Conservation (phyloP, 1,140 invertebrate genomes). For the Cherax quadricarinatus region DNA sequence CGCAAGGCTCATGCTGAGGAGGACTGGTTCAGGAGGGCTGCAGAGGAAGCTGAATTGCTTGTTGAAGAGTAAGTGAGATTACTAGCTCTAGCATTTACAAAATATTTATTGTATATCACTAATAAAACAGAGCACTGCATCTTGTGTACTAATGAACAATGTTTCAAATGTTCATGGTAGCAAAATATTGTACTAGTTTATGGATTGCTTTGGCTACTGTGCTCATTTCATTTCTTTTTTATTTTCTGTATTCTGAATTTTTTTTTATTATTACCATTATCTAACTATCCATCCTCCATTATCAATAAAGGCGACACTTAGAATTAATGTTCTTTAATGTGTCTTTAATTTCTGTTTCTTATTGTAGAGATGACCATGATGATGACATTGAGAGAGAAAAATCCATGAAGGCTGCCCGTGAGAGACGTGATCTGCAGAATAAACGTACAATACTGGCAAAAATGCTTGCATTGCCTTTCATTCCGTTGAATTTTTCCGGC, state of each 20-base stretch:
- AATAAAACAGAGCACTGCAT: neutral
- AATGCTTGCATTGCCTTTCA: conserved; percentile 40
- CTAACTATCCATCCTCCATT: too few relatives aligned
- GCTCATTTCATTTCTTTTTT: too few relatives aligned
- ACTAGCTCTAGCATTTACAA: conserved; percentile 70
- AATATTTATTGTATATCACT: conserved; percentile 76
- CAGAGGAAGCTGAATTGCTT: conserved; percentile 91
- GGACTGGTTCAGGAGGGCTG: conserved; percentile 90
- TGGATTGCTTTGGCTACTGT: too few relatives aligned
- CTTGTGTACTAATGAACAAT: neutral
- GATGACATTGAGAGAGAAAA: conserved; percentile 38
- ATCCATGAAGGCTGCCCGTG: conserved; percentile 44
- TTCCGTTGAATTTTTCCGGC: conserved; percentile 42
- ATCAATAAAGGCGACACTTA: too few relatives aligned
- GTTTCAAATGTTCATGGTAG: too few relatives aligned
- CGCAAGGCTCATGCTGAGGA: conserved; percentile 83
- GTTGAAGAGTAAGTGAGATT: conserved; percentile 83
- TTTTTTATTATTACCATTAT: too few relatives aligned
- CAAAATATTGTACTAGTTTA: too few relatives aligned
- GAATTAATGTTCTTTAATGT: neutral
- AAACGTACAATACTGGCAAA: conserved; percentile 20
- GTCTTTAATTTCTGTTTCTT: neutral
- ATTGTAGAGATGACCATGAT: conserved; percentile 48
- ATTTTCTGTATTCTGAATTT: too few relatives aligned
- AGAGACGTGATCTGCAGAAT: conserved; percentile 43